Evolutionary conservation across 2,888 invertebrate genomes (phyloP), one percentile per base, ranked within the genome.

Genomic region (Bombylius major): DNA sequence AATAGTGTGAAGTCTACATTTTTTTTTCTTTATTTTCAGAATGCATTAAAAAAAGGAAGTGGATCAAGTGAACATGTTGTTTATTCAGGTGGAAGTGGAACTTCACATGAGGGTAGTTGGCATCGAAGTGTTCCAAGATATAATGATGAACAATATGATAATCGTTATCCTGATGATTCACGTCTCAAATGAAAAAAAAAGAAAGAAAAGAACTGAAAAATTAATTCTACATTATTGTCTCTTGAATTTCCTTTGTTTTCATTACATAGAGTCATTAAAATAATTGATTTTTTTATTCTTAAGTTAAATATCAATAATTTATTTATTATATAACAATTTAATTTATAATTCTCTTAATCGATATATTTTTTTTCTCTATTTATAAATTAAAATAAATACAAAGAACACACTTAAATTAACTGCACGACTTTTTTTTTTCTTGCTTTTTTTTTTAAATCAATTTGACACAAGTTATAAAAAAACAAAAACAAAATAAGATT

Each of bases 1-100:
- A 23, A 23, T 23, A 23, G 23, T 23, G 23, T 55, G 6, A 2
- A 47, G 8, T 44, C 1, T 23, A 23, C 1, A 23, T 23, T 23
- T 23, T 23, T 23, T 34, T 13, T 45, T 13, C 11, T 58, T 54
- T 50, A 46, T 57, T 66, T 70, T 62, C 66, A 75, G 75, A 79
- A 82, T 64, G 81, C 82, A 56, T 69, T 84, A 65, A 85, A 84
- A 73, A 83, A 82, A 62, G 70, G 80, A 59, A 70, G 73, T 64
- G 76, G 79, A 44, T 70, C 72, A 36, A 75, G 75, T 57, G 76
- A 77, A 13, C 80, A 79, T 58, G 80, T 82, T 1, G 79, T 83
- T 47, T 79, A 79, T 62, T 75, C 80, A 3, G 64, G 62, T 4
- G 59, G 62, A 8, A 61, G 62, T 7, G 62, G 64, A 31, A 61